Percentiles rank a stretch among this genome's conserved stretches.
Evolutionary conservation across 2,888 invertebrate species (phyloP).

Genomic region (Electrophaes corylata): DNA sequence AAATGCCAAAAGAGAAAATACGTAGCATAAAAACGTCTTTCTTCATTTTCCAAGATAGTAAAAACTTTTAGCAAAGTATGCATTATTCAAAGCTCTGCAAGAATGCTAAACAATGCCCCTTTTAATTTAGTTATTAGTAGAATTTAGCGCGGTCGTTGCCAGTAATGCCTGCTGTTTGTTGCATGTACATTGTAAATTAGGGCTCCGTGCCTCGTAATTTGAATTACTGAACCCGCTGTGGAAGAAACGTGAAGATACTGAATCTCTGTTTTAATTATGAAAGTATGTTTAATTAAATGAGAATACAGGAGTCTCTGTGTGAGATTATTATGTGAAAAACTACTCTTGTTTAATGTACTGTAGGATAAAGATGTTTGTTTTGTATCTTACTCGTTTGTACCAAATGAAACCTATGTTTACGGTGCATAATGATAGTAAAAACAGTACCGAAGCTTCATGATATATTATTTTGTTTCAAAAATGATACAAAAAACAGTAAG

Average conservation of each 20-base stretch:
- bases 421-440: too few species aligned
- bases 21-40: not conserved
- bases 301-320: conserved; percentile 2
- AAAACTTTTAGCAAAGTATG: not conserved
- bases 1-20: not conserved
- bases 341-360: not conserved
- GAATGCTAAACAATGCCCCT: conserved; percentile 30
- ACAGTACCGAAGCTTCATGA: too few species aligned
- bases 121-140: conserved; percentile 41
- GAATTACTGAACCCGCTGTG: conserved; percentile 34
- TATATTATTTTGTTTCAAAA: too few species aligned
- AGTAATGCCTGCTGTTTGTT: conserved; percentile 37
- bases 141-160: conserved; percentile 35
- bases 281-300: conserved; percentile 25
- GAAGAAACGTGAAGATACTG: conserved; percentile 29
- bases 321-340: not conserved
- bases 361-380: not conserved
- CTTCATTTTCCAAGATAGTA: not conserved
- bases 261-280: conserved; percentile 31
- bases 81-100: conserved; percentile 9
- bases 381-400: not conserved
- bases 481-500: too few species aligned
- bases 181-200: conserved; percentile 41
- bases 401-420: too few species aligned
- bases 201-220: conserved; percentile 35